Percentiles rank a stretch among this genome's conserved stretches.
Evolutionary conservation across 2,113 vertebrate genomes (phyloP).

Genomic region (Mus musculus): GRCm39 chr16:11162501-11163000

Average conservation of each 20-base stretch:
- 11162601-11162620: conserved; percentile 1
- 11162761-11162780: neutral
- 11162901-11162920: neutral
- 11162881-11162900: neutral
- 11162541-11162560: conserved; percentile 15
- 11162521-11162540: conserved; percentile 10
- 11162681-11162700: neutral
- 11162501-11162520: neutral
- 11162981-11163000: no score
- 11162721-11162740: neutral
- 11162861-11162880: neutral
- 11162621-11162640: neutral
- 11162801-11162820: neutral
- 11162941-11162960: neutral
- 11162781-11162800: neutral
- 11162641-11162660: neutral
- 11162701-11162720: neutral
- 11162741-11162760: neutral
- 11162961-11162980: neutral
- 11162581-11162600: neutral
- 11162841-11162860: neutral
- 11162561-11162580: neutral
- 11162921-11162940: neutral
- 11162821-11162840: neutral
- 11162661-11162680: neutral